A percentile compares a stretch with the other conserved stretches of the same genome.
Conservation (phyloP, 2,797 vertebrate species). For the Podarcis lilfordi region DNA sequence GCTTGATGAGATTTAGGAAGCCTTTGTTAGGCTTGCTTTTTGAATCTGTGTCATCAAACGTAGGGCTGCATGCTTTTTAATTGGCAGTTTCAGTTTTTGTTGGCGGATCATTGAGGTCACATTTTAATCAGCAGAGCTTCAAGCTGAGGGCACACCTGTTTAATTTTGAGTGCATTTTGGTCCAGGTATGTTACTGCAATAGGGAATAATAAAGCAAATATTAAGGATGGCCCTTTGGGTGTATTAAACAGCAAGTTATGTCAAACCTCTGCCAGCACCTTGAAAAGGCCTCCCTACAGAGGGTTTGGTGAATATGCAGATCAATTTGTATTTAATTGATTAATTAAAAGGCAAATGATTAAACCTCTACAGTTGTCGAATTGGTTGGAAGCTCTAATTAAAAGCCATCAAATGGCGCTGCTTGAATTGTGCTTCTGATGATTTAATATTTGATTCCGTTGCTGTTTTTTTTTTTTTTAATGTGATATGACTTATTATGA, state of each 20-base stretch:
- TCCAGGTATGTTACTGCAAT: background rate
- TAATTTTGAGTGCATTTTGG: background rate
- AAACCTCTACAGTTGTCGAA: background rate
- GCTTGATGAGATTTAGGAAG: background rate
- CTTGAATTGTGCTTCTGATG: background rate
- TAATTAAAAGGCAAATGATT: background rate
- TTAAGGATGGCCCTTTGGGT: background rate
- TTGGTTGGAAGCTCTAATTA: background rate
- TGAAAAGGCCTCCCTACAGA: background rate
- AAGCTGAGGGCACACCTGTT: background rate
- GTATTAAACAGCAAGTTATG: background rate
- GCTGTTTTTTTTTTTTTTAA: background rate
- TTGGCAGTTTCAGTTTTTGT: no score
- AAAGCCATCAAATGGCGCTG: background rate
- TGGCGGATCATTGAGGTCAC: no score
- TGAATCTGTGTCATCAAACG: background rate
- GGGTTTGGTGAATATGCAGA: background rate
- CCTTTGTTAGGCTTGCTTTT: background rate
- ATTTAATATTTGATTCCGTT: background rate
- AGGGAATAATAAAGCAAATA: background rate
- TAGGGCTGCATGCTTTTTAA: background rate
- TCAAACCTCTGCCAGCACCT: background rate
- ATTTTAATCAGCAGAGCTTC: background rate
- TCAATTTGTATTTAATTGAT: background rate
- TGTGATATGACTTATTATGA: background rate